A percentile compares a stretch with the other conserved stretches of the same genome.
phyloP scores from a whole-genome alignment of 2,888 invertebrate genomes.

The Lypha dubia region DNA sequence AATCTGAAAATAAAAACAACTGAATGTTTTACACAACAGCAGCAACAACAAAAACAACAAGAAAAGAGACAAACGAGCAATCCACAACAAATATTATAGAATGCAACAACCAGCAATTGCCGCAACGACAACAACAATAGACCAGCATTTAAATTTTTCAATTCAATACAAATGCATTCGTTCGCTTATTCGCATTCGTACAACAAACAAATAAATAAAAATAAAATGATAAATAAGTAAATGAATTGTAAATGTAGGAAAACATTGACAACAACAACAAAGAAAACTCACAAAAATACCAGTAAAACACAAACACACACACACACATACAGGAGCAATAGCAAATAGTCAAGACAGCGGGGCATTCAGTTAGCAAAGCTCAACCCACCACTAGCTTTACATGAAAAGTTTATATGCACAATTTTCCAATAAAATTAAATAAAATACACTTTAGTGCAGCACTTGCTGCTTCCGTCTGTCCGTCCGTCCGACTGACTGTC shows the following conservation, averaged over 20 bases:
- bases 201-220: constrained; percentile 34
- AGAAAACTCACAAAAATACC: not conserved
- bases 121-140: constrained; percentile 20
- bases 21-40: constrained; percentile 59
- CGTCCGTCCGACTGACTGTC: constrained; percentile 22
- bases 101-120: not conserved
- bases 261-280: constrained; percentile 32
- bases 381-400: constrained; percentile 51
- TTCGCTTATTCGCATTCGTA: constrained; percentile 21
- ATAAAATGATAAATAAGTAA: constrained; percentile 68
- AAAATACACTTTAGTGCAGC: constrained; percentile 64
- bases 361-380: constrained; percentile 55
- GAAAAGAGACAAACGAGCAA: constrained; percentile 20
- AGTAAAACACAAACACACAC: constrained; percentile 13
- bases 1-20: constrained; percentile 54
- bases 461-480: constrained; percentile 71
- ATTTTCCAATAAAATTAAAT: constrained; percentile 54
- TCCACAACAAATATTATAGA: constrained; percentile 45
- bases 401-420: constrained; percentile 49
- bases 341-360: constrained; percentile 27
- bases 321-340: constrained; percentile 37
- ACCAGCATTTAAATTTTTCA: constrained; percentile 56
- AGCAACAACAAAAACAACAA: constrained; percentile 24
- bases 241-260: constrained; percentile 69
- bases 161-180: constrained; percentile 32